These are phyloP conservation scores for Eucera pruinosa DNA, from an alignment of 2,888 invertebrate species.

Conservation along the genomic window DNA sequence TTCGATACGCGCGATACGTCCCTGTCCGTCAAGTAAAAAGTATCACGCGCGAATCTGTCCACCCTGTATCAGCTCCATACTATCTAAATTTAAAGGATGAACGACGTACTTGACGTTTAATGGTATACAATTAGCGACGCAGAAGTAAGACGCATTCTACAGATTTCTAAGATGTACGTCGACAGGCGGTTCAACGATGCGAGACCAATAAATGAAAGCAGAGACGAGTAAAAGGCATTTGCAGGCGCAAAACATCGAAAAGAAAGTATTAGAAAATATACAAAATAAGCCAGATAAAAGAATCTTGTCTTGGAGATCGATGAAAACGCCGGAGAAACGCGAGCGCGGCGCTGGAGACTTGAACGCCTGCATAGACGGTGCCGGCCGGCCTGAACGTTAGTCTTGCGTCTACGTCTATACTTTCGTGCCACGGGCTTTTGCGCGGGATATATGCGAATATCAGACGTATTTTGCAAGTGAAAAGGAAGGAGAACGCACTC, in stretches of 20 bases:
- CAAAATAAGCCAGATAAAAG: neutral
- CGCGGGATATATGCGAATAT: too few species aligned
- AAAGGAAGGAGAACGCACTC: constrained; percentile 6
- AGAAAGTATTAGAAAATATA: neutral
- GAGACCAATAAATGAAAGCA: neutral
- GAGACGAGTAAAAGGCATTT: neutral
- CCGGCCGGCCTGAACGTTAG: neutral
- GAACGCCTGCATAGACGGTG: constrained; percentile 19
- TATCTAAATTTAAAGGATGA: constrained; percentile 26
- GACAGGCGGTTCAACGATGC: neutral
- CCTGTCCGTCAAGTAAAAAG: constrained; percentile 14
- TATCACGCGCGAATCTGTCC: constrained; percentile 23
- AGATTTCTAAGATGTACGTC: neutral
- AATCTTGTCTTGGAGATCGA: neutral
- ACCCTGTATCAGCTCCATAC: neutral
- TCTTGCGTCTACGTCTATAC: neutral
- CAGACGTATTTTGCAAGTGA: neutral
- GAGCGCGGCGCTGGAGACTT: constrained; percentile 30
- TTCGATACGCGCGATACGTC: constrained; percentile 31
- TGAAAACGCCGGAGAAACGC: neutral
- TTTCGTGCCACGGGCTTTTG: neutral
- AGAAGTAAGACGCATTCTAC: neutral
- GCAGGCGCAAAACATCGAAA: neutral
- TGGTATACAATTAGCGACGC: constrained; percentile 24
- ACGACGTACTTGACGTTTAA: constrained; percentile 17